Percentiles rank a stretch among this genome's conserved stretches.
Conservation (phyloP, 1,140 invertebrate species). For the Battus philenor region DNA sequence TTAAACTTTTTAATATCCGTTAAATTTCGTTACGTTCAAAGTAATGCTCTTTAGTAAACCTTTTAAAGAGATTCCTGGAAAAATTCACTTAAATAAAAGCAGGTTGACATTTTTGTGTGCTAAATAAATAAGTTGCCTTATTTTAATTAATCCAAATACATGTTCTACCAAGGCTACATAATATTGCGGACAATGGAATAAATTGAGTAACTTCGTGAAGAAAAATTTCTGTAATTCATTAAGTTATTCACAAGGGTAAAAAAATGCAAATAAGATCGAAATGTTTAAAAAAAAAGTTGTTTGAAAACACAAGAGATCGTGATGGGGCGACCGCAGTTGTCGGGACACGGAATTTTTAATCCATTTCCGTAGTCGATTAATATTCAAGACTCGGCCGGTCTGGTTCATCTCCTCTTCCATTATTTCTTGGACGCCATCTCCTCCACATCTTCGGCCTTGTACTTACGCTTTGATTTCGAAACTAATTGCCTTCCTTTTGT, state of each 20-base stretch:
- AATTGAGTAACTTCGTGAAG: constrained; percentile 22
- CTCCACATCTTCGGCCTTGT: constrained; percentile 24
- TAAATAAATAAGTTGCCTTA: neutral
- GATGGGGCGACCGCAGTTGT: constrained; percentile 55
- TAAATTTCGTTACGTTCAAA: constrained; percentile 69
- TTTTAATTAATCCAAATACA: too few relatives aligned
- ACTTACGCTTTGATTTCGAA: constrained; percentile 63
- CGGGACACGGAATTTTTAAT: constrained; percentile 73
- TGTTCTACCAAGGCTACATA: too few relatives aligned
- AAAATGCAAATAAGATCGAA: constrained; percentile 69
- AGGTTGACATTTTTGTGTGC: too few relatives aligned
- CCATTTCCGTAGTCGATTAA: constrained; percentile 71
- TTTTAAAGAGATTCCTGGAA: constrained; percentile 43
- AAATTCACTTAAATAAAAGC: constrained; percentile 11
- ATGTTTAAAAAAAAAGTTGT: constrained; percentile 73
- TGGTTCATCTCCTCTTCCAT: constrained; percentile 71
- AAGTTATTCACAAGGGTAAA: constrained; percentile 70
- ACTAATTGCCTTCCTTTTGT: constrained; percentile 65
- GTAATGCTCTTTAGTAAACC: constrained; percentile 37
- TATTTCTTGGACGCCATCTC: constrained; percentile 62
- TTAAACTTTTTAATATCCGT: constrained; percentile 76
- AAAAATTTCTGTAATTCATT: constrained; percentile 67
- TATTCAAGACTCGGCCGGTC: constrained; percentile 67
- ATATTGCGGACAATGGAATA: too few relatives aligned
- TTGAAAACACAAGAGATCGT: constrained; percentile 65